Evolutionary conservation across 2,888 invertebrate genomes (phyloP), one percentile per base, ranked within the genome.

Genomic region (Mythimna albipuncta): DNA sequence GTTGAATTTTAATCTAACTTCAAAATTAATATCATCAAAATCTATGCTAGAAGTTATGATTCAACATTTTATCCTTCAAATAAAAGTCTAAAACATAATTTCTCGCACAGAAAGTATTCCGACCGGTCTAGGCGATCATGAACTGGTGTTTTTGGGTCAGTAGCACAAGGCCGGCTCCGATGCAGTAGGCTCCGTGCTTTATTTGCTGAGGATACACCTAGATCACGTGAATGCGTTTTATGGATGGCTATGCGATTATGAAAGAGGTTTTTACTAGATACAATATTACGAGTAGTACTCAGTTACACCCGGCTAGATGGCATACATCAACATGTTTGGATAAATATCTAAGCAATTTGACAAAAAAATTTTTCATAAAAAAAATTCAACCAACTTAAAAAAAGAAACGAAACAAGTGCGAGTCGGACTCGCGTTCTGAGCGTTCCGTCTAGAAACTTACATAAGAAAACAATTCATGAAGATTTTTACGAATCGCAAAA

Each of bases 91-190:
- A 64, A 82, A 82, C 52, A 73, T 72, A 78, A 73, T 81, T 79
- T 65, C 61, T 70, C 59, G 61, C 62, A 67, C 59, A 84, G 73
- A 81, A 78, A 81, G 61, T 75, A 74, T 64, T 58, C 69, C 69
- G 58, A 77, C 52, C 62, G 72, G 81, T 76, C 70, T 65, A 61
- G 57, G 41, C 75, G 89, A 80, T 89, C 92, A 82, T 92, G 92
- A 92, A 92, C 91, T 82, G 71, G 38, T 69, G 83, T 86, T 90
- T 91, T 90, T 91, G 88, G 93, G 93, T 92, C 91, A 93, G 75
- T 91, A 69, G 91, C 87, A 89, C 93, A 90, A 92, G 93, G 93
- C 83, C 81, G 52, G 62, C 52, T 55, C 75, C 79, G 70, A 52
- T 76, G 83, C 86, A 77, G 81, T 83, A 82, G 84, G 87, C 84